Evolutionary conservation across 2,113 vertebrate species (phyloP), one percentile per base, ranked within the genome.

Genomic region (Polypterus senegalus): DNA sequence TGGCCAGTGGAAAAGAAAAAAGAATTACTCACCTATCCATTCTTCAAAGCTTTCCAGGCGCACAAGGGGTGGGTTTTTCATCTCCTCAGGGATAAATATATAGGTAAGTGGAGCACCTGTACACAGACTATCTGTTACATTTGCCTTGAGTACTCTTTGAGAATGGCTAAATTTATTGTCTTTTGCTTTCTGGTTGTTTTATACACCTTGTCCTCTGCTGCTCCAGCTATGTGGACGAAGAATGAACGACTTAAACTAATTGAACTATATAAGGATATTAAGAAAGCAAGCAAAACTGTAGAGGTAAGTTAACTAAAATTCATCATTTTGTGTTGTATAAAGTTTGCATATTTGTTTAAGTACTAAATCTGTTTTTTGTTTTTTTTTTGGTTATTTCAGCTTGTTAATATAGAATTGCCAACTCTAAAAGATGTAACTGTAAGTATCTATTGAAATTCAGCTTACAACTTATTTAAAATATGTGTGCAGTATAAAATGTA

Each of bases 1-100:
- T 79, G 82, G 88, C 88, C 88, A 91, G 77, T 90, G 94, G 94
- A 97, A 97, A 97, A 94, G 92, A 94, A 95, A 94, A 91, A 86
- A 72, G 77, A 70, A 88, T 94, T 93, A 95, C 83, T 94, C 92
- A 92, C 81, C 82, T 76, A 87, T 87, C 86, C 84, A 90, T 88
- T 91, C 77, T 88, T 79, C 79, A 82, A 85, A 85, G 86, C 81
- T 93, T 98, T 96, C 94, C 93, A 91, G 73, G 82, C 71, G 84
- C 73, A 54, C 81, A 77, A 85, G 81, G 81, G 85, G 91, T 86
- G 91, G 88, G 89, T 83, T 88, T 86, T 88, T 81, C 79, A 71
- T 79, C 86, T 92, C 84, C 89, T 79, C 78, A 86, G 81, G 87
- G 89, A 91, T 87, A 81, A 73, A 79, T 93, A 94, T 91, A 94